Base-by-base conservation (phyloP, 2,113 vertebrate species). In the Psophia crepitans region DNA sequence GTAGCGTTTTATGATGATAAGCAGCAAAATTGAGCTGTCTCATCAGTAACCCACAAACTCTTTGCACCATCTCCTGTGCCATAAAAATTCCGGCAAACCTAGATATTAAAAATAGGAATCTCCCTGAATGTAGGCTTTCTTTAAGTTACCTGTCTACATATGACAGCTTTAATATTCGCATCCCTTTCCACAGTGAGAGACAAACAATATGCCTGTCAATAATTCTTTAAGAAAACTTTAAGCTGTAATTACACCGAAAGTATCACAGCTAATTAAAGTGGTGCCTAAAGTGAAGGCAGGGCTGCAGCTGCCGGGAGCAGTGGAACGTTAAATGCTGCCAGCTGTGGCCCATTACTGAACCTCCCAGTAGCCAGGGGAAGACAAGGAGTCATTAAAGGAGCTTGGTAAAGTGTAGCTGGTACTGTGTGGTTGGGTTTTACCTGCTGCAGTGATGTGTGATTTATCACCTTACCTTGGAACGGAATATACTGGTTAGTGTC, bases 321-420 rank as follows among this genome's bases (percentile, higher is more conserved):
- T 44, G 61, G 65, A 69, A 93, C 60, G 66, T 84, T 80, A 97
- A 97, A 90, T 91, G 89, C 81, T 90, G 87, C 91, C 97, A 98
- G 92, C 96, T 98, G 97, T 78, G 89, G 90, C 80, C 93, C 95
- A 84, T 98, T 97, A 92, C 74, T 96, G 95, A 75, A 58, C 94
- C 95, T 97, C 89, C 90, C 76, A 53, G 37, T 68, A 91, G 86
- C 44, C 97, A 97, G 68, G 85, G 37, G 68, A 97, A 96, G 94
- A 95, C 96, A 96, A 90, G 19, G 3, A 95, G 85, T 91, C 94
- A 97, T 96, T 95, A 93, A 69, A 87, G 83, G 82, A 96, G 86
- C 93, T 94, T 71, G 87, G 84, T 95, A 84, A 95, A 97, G 94
- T 12, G 15, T 86, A 97, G 94, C 73, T 90, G 30, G 58, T 94